Conservation (phyloP, 2,113 vertebrate genomes). For the Corythoichthys haematopterus region DNA sequence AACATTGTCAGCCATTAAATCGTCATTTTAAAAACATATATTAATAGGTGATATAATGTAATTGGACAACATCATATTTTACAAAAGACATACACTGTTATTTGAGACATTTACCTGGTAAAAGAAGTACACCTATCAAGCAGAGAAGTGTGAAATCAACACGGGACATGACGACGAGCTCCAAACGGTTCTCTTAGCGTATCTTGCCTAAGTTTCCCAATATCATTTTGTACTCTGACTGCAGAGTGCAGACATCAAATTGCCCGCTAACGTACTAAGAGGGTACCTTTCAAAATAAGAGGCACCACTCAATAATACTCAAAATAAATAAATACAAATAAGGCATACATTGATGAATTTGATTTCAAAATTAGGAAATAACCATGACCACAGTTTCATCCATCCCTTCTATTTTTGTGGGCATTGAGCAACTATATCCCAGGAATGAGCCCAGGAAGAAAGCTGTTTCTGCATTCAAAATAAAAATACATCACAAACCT, state of each 20-base stretch:
- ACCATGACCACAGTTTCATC: no score
- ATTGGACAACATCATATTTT: neutral
- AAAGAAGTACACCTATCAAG: conserved; percentile 22
- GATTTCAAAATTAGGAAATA: no score
- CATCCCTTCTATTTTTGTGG: no score
- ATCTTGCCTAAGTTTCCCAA: neutral
- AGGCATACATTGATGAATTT: no score
- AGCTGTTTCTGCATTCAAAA: no score
- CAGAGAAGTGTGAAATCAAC: neutral
- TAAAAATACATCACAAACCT: no score
- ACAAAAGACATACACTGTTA: neutral
- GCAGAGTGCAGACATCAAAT: no score
- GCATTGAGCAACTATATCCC: no score
- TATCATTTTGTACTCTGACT: neutral
- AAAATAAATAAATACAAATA: neutral
- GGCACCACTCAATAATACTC: no score
- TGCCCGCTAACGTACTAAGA: neutral
- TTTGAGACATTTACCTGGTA: conserved; percentile 48
- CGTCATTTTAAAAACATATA: neutral
- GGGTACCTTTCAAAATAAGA: neutral
- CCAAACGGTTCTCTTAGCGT: neutral
- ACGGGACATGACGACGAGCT: conserved; percentile 16
- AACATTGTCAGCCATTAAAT: neutral
- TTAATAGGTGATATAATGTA: neutral
- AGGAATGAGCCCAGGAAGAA: no score